Base-by-base conservation (phyloP, 2,888 invertebrate species). In the Nephrotoma flavescens region DNA sequence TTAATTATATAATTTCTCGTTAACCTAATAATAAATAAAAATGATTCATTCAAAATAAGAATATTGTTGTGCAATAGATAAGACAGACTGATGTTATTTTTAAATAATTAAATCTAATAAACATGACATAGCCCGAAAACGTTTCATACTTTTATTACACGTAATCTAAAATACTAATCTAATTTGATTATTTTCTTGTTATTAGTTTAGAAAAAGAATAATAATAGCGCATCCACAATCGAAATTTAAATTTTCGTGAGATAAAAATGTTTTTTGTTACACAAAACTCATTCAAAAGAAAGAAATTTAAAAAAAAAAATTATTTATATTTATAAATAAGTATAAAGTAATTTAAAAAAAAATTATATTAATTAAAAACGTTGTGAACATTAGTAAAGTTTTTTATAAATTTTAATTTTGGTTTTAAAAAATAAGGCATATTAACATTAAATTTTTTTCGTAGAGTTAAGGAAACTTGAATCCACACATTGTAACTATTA, bases 51-150 rank as follows among this genome's bases (percentile, higher is more conserved):
- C 71, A 71, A 71, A 11, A 71, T 31, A 15, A 5, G 19, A 71
- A 71, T 31, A 84, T 19, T 44, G 42, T 44, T 85, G 85, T 85
- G 85, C 85, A 85, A 85, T 85, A 85, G 85, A 44, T 44, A 44
- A 7, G 44, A 85, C 19, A 44, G 85, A 85, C 85, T 44, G 85
- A 85, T 85, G 11, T 44, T 85, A 85, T 85, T 44, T 19, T 44
- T 44, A 85, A 42, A 85, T 44, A 85, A 85, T 83, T 41, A 41
- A 19, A 83, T 15, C 52, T 57, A 83, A 42, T 42, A 84, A 84
- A 42, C 41, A n/a, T 84, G 85, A 85, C 85, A 85, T 85, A 85
- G 85, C 85, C 85, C 85, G 85, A 85, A 45, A 42, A 44, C 85
- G 85, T 85, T 85, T 85, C 85, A 85, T 85, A 44, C 44, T 44